These are phyloP conservation scores for Protobothrops mucrosquamatus DNA, from an alignment of 2,113 vertebrate species.

Conservation along the genomic window DNA sequence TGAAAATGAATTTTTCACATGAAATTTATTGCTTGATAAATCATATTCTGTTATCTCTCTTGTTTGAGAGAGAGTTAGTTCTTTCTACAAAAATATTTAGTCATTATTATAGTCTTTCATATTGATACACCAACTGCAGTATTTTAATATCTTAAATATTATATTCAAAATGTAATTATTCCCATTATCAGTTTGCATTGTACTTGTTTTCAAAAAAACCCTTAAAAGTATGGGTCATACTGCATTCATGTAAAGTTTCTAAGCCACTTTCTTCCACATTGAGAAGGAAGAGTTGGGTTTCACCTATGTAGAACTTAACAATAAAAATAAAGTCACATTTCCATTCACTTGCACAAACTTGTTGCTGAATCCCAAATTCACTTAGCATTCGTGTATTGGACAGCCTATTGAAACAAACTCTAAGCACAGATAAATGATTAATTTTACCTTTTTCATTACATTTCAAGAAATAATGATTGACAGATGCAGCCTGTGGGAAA, in stretches of 20 bases:
- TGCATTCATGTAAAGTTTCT: background rate
- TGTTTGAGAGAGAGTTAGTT: background rate
- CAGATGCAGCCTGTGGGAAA: background rate
- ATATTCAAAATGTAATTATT: background rate
- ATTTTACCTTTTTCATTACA: background rate
- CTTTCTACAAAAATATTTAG: background rate
- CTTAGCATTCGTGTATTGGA: background rate
- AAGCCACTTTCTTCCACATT: background rate
- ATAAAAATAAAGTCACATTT: background rate
- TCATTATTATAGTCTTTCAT: background rate
- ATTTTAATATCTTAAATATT: background rate
- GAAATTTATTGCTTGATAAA: background rate
- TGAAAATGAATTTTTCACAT: background rate
- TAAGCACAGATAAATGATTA: background rate
- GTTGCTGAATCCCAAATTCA: background rate
- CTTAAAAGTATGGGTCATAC: background rate
- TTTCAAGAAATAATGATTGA: background rate
- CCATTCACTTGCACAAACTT: background rate
- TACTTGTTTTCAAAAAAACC: background rate
- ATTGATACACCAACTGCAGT: background rate
- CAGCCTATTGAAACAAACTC: background rate
- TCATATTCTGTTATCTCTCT: background rate
- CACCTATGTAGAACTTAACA: background rate
- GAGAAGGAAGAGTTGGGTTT: background rate
- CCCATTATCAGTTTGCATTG: background rate